These are phyloP conservation scores for Oreotragus oreotragus DNA, from an alignment of 2,113 vertebrate species.

Conservation along the genomic window DNA sequence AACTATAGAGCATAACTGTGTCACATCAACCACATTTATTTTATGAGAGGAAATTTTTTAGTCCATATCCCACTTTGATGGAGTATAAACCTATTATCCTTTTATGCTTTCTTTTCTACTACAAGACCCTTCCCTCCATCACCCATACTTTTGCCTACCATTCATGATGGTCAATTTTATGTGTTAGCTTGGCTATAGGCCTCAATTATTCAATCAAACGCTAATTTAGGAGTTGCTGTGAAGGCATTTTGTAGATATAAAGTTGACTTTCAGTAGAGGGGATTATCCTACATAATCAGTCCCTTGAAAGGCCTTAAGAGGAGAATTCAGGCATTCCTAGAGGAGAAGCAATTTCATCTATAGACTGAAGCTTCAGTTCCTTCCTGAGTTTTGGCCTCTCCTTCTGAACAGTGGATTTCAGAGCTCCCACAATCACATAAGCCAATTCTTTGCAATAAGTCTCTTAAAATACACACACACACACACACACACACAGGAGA, in stretches of 20 bases:
- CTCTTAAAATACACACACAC: not conserved
- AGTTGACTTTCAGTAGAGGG: not conserved
- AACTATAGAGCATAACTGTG: constrained; percentile 28
- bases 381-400: not conserved
- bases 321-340: not conserved
- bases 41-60: constrained; percentile 1
- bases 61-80: not conserved
- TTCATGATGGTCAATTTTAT: not conserved
- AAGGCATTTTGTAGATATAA: not conserved
- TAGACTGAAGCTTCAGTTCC: not conserved
- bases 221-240: not conserved
- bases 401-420: not conserved
- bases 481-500: not conserved
- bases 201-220: not conserved
- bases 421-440: not conserved
- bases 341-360: not conserved
- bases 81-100: not conserved
- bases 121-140: not conserved
- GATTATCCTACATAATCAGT: not conserved
- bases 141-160: not conserved
- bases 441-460: not conserved
- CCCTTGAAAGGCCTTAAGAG: not conserved
- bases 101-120: not conserved
- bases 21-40: constrained; percentile 12
- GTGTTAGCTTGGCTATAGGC: not conserved